phyloP scores from a whole-genome alignment of 2,113 vertebrate genomes.

The Monarcha castaneiventris region DNA sequence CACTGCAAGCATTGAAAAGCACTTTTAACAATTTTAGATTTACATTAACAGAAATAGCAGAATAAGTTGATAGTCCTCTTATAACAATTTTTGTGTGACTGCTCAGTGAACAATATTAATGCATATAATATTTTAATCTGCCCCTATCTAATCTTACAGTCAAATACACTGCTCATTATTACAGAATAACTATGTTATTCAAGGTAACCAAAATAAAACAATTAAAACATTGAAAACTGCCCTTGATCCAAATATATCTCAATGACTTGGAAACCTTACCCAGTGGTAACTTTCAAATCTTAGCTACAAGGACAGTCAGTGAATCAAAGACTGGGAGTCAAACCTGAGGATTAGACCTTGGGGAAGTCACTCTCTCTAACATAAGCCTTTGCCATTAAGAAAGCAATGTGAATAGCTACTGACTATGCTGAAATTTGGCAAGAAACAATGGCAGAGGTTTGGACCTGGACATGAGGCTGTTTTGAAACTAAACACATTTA shows the following conservation, averaged over 20 bases:
- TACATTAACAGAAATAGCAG: background rate
- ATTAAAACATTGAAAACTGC: background rate
- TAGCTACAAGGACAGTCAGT: background rate
- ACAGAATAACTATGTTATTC: background rate
- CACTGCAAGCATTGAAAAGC: background rate
- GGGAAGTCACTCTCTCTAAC: background rate
- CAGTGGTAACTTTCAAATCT: background rate
- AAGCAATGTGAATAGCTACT: background rate
- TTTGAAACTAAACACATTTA: background rate
- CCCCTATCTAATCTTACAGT: background rate
- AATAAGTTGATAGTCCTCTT: background rate
- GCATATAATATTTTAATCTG: background rate
- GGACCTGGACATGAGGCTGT: fast-evolving
- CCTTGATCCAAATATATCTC: background rate
- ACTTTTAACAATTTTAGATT: background rate
- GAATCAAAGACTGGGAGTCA: background rate
- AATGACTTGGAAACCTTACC: background rate
- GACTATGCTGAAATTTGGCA: background rate
- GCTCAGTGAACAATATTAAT: background rate
- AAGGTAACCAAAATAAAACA: background rate
- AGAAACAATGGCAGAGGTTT: background rate
- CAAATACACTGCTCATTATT: background rate
- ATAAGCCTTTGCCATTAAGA: background rate
- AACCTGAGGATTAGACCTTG: background rate
- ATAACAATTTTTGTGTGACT: background rate